Conservation (phyloP, 1,140 invertebrate genomes). For the Eulimnadia texana region DNA sequence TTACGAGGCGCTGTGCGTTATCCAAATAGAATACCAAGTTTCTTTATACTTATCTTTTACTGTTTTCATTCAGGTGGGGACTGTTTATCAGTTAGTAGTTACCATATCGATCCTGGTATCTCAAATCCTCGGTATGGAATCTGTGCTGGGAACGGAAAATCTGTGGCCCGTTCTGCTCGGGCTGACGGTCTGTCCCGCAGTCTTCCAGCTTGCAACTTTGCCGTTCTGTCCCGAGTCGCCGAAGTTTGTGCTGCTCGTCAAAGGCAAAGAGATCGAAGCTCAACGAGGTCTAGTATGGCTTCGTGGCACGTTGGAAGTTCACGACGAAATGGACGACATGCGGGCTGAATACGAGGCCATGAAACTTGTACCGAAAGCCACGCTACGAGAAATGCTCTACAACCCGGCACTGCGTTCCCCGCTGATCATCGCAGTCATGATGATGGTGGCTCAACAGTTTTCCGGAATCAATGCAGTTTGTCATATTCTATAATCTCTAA, state of each 20-base stretch:
- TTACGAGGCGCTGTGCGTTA: constrained; percentile 53
- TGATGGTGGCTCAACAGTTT: constrained; percentile 79
- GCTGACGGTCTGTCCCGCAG: constrained; percentile 55
- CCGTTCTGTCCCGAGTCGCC: constrained; percentile 83
- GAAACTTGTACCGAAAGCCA: constrained; percentile 54
- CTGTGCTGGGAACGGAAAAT: constrained; percentile 48
- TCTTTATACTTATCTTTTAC: constrained; percentile 1
- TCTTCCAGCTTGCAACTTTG: constrained; percentile 55
- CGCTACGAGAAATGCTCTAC: constrained; percentile 50
- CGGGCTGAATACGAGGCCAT: constrained; percentile 56
- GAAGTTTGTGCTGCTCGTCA: constrained; percentile 60
- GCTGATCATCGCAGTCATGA: constrained; percentile 59
- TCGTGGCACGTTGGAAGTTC: constrained; percentile 54
- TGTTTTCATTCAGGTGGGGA: constrained; percentile 47
- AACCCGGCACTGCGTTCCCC: constrained; percentile 57
- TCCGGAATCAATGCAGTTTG: constrained; percentile 83
- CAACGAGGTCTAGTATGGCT: constrained; percentile 64
- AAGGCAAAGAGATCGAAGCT: constrained; percentile 55
- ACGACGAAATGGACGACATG: constrained; percentile 79
- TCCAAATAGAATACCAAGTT: not conserved
- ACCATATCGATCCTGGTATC: constrained; percentile 72
- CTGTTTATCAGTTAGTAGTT: constrained; percentile 75
- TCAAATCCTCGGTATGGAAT: constrained; percentile 58
- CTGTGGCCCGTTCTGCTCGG: constrained; percentile 53
- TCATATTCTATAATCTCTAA: too few relatives aligned